Base-by-base conservation (phyloP, 2,113 vertebrate species). In the Ellobius talpinus region DNA sequence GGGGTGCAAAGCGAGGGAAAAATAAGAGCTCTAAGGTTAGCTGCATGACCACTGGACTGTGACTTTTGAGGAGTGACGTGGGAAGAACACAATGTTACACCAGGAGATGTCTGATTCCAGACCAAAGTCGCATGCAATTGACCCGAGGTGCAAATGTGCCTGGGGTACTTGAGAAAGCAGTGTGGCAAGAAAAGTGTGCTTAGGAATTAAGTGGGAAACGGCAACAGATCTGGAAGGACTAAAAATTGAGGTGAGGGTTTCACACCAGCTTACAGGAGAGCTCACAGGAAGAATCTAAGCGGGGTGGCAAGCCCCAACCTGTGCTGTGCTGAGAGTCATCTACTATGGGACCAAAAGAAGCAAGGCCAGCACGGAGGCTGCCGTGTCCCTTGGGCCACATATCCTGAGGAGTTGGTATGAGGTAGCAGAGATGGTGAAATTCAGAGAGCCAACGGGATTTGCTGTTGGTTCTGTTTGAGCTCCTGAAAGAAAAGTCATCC, bases 351-450 rank as follows among this genome's bases (percentile, higher is more conserved):
- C 5, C 47, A 82, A 24, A 72, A 52, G 19, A 29, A 50, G 42
- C 7, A 24, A 13, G 45, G 55, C 31, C 39, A 50, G 4, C 2
- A 0, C 23, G 7, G 45, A 29, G 26, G 13, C 19, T 16, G 13
- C 13, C 11, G 11, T 5, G 24, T 26, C 21, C 36, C 24, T 45
- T 36, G 78, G 55, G 10, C 0, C 0, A 24, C 5, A 16, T n/a
- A 2, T 3, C 13, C 16, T 17, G 65, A 72, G 17, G 16, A n/a
- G 47, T 12, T 45, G 47, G 31, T 16, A 31, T 36, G 36, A 39
- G 6, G 17, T 42, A 45, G 29, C 7, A 1, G 17, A 55, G 23
- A 24, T 13, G 23, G 29, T 76, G 47, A 36, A 16, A 45, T 72
- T 45, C 39, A 45, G 24, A 78, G 39, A 87, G 4, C 21, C 17